A percentile compares a stretch with the other conserved stretches of the same genome.
Evolutionary conservation across 2,797 vertebrate genomes (phyloP).

Genomic region (Sibirionetta formosa): DNA sequence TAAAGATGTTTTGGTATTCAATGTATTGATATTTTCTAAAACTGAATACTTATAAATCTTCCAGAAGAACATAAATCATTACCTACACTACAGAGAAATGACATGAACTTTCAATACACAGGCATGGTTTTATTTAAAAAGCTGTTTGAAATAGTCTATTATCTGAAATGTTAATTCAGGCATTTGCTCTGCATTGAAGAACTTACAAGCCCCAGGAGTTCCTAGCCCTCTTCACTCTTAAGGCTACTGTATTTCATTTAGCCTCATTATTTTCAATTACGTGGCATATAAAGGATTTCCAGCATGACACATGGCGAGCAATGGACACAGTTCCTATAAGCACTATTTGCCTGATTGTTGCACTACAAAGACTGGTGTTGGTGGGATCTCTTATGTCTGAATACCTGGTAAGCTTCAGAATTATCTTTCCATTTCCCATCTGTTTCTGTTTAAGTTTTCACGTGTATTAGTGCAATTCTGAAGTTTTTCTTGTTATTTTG

Average conservation of each 20-base stretch:
- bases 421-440: constrained; percentile 24
- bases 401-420: constrained; percentile 15
- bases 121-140: constrained; percentile 16
- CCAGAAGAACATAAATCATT: neutral
- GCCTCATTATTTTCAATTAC: constrained; percentile 52
- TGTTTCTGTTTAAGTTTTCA: constrained; percentile 65
- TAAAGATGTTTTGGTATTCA: neutral
- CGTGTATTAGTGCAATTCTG: constrained; percentile 50
- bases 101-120: neutral
- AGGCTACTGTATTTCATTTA: constrained; percentile 56
- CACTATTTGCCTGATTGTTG: neutral
- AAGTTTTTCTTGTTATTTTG: constrained; percentile 45
- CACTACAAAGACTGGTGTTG: neutral
- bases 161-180: neutral
- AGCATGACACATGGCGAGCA: neutral
- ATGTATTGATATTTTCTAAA: neutral
- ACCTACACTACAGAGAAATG: neutral
- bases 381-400: constrained; percentile 38
- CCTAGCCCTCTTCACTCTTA: neutral
- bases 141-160: neutral
- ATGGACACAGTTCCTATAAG: neutral
- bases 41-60: neutral
- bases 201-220: neutral
- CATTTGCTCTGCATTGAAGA: constrained; percentile 3
- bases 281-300: constrained; percentile 15